phyloP scores from a whole-genome alignment of 2,113 vertebrate species.

The Vulpes ferrilata region DNA sequence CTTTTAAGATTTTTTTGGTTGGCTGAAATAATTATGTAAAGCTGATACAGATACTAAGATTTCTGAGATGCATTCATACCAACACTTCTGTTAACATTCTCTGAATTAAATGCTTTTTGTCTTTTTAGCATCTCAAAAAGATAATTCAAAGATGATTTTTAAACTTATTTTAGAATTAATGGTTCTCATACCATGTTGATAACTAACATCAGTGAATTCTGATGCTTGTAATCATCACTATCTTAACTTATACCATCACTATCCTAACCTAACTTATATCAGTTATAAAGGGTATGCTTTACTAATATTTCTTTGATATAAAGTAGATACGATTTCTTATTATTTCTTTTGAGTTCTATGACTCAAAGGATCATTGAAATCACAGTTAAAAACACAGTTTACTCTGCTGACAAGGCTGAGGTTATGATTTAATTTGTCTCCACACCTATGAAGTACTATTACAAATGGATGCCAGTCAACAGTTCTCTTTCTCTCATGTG shows the following conservation, averaged over 20 bases:
- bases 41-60: neutral
- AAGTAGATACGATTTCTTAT: constrained; percentile 38
- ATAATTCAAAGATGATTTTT: constrained; percentile 37
- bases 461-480: neutral
- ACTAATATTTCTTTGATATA: constrained; percentile 45
- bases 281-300: constrained; percentile 16
- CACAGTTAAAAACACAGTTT: neutral
- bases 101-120: constrained; percentile 35
- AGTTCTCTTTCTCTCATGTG: neutral
- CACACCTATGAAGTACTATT: constrained; percentile 10
- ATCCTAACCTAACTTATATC: neutral
- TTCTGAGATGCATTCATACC: constrained; percentile 20
- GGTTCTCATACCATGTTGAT: neutral
- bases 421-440: constrained; percentile 49
- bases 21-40: constrained; percentile 18
- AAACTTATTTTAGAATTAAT: constrained; percentile 59
- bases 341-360: constrained; percentile 34
- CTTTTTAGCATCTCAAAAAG: constrained; percentile 56
- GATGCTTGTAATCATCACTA: constrained; percentile 18
- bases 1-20: constrained; percentile 4
- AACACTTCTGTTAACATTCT: constrained; percentile 18
- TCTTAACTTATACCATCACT: neutral
- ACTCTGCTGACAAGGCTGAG: constrained; percentile 17
- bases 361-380: constrained; percentile 43
- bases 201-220: constrained; percentile 13